Evolutionary conservation across 30 jellyfish, hydroid and myxozoan genomes (phyloP).

Genomic region (Cassiopea andromeda): DNA sequence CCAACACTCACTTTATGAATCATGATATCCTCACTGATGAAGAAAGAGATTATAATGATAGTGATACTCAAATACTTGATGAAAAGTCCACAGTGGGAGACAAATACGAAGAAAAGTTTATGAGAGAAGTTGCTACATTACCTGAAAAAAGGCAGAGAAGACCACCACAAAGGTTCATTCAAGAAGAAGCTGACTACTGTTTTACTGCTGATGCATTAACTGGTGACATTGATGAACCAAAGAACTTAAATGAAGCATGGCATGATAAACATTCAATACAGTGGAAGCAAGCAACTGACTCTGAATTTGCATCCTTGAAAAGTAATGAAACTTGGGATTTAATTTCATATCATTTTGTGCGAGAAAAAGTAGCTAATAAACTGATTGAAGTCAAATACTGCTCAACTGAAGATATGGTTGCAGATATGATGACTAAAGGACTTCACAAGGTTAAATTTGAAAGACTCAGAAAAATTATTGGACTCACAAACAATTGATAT

Average conservation of each 20-base stretch:
- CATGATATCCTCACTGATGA: slow-evolving; percentile 19
- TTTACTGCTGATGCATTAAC: not conserved
- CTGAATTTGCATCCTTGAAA: not conserved
- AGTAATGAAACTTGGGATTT: not conserved
- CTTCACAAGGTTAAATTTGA: slow-evolving; percentile 22
- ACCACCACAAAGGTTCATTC: slow-evolving; percentile 30
- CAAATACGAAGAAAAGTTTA: slow-evolving; percentile 11
- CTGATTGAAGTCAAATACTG: slow-evolving; percentile 46
- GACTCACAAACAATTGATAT: not conserved
- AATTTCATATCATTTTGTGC: not conserved
- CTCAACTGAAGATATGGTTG: slow-evolving; percentile 41
- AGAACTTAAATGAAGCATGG: not conserved
- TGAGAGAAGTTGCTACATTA: not conserved
- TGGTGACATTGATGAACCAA: not conserved
- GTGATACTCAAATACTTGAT: not conserved
- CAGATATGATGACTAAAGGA: slow-evolving; percentile 50
- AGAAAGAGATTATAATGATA: not conserved
- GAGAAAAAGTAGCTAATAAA: not conserved
- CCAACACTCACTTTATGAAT: slow-evolving; percentile 11
- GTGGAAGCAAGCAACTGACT: not conserved
- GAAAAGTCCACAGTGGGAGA: slow-evolving; percentile 26
- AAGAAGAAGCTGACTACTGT: slow-evolving; percentile 33
- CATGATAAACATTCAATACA: not conserved
- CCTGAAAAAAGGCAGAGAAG: slow-evolving; percentile 23
- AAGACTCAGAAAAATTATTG: slow-evolving; percentile 19